phyloP scores from a whole-genome alignment of 2,113 vertebrate species.

The Callorhinus ursinus region DNA sequence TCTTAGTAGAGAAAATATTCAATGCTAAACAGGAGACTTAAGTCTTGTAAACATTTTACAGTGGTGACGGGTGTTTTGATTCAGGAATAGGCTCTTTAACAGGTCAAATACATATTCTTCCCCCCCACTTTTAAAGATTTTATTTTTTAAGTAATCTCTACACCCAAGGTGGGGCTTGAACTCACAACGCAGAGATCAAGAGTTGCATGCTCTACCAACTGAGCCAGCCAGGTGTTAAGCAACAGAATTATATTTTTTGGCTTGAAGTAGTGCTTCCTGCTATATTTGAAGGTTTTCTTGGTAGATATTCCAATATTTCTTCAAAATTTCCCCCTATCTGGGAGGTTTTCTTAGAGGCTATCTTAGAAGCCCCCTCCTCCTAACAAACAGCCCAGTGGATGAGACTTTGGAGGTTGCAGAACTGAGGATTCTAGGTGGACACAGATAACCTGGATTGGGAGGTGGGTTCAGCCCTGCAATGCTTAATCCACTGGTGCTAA shows the following conservation, averaged over 20 bases:
- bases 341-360: slow-evolving; percentile 87
- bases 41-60: slow-evolving; percentile 47
- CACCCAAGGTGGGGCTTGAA: not conserved
- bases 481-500: slow-evolving; percentile 87
- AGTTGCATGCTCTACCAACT: not conserved
- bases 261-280: slow-evolving; percentile 84
- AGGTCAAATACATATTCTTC: slow-evolving; percentile 81
- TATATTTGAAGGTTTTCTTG: slow-evolving; percentile 92
- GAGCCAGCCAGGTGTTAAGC: not conserved
- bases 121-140: slow-evolving; percentile 1
- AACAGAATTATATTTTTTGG: slow-evolving; percentile 88
- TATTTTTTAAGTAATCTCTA: not conserved
- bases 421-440: slow-evolving; percentile 90
- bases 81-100: slow-evolving; percentile 70
- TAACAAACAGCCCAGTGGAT: slow-evolving; percentile 81
- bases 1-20: slow-evolving; percentile 46
- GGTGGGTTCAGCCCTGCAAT: slow-evolving; percentile 85
- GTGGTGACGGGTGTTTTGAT: slow-evolving; percentile 57
- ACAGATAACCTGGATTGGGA: slow-evolving; percentile 89
- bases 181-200: not conserved
- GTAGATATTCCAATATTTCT: slow-evolving; percentile 89
- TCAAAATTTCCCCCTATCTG: slow-evolving; percentile 88
- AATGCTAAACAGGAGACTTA: slow-evolving; percentile 58
- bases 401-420: slow-evolving; percentile 85
- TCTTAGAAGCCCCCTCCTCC: slow-evolving; percentile 88